A percentile compares a stretch with the other conserved stretches of the same genome.
phyloP scores from a whole-genome alignment of 23 tunicate genomes.

The Oikopleura albicans region DNA sequence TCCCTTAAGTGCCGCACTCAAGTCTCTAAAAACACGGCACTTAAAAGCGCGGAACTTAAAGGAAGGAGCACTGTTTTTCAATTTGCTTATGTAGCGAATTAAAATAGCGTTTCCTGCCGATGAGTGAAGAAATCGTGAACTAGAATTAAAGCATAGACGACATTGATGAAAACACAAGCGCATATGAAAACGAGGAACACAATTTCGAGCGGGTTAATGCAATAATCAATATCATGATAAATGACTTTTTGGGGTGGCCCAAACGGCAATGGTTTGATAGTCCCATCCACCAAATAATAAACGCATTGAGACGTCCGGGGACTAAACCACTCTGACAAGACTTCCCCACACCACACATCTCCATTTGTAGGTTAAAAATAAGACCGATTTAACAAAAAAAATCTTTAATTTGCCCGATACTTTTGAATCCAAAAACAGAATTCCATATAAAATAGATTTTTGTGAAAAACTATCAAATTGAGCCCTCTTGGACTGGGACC shows the following conservation, averaged over 20 bases:
- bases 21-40: too few relatives aligned
- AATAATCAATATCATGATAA: neutral
- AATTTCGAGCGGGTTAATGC: neutral
- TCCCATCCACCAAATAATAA: neutral
- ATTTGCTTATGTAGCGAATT: too few relatives aligned
- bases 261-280: neutral
- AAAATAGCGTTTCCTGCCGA: too few relatives aligned
- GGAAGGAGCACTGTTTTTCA: too few relatives aligned
- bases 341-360: constrained; percentile 2
- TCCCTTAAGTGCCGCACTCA: too few relatives aligned
- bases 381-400: too few relatives aligned
- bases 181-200: neutral
- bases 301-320: neutral
- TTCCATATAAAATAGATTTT: too few relatives aligned
- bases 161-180: neutral
- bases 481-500: too few relatives aligned
- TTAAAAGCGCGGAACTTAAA: too few relatives aligned
- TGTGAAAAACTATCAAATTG: too few relatives aligned
- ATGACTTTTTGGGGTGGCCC: neutral
- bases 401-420: too few relatives aligned
- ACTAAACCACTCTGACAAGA: neutral
- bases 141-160: neutral
- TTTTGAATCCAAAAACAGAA: too few relatives aligned
- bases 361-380: neutral
- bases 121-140: neutral